Evolutionary conservation across 1,140 invertebrate species (phyloP), one percentile per base, ranked within the genome.

Genomic region (Danaus melanippus): DNA sequence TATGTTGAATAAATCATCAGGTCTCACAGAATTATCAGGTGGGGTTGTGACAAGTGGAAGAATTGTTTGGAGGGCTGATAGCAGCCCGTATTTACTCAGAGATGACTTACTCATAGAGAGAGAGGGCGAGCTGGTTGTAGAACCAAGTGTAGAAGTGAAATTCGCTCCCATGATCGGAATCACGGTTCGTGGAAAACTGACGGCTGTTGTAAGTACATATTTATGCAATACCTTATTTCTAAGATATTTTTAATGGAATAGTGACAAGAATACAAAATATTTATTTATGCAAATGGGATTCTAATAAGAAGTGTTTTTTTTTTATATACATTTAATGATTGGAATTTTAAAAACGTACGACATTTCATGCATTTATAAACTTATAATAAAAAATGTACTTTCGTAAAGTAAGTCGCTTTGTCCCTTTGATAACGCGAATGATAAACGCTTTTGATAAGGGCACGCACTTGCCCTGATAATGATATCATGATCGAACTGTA

Each of bases 81-180:
- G 90, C 62, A 94, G 93, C 64, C 95, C 95, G 12, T 97, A 95
- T 76, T 75, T 93, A 61, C 86, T 96, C 11, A 88, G 91, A 39
- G 92, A 94, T 73, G 95, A 97, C 84, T 83, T 97, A n/a, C 89
- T 93, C 47, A 88, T 98, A 21, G 92, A 94, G 62, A 84, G 88
- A 43, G 89, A 91, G 50, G 93, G 91, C 0, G 91, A 93, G 69
- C 86, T 98, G 46, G 87, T 92, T 17, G 91, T 99, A 44, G 93
- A 96, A 70, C 90, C 96, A 0, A 97, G 97, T 0, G 94, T 96
- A 0, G 92, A 92, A 67, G 86, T 99, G 9, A 88, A 92, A 49
- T 97, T 98, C 85, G 91, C 92, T 5, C 94, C 96, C 2, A 95
- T 95, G 87, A 92, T 95, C 67, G 97, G 96, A 50, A 93, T 98